Conservation (phyloP, 2,888 invertebrate genomes). For the Blastobasis lacticolella region DNA sequence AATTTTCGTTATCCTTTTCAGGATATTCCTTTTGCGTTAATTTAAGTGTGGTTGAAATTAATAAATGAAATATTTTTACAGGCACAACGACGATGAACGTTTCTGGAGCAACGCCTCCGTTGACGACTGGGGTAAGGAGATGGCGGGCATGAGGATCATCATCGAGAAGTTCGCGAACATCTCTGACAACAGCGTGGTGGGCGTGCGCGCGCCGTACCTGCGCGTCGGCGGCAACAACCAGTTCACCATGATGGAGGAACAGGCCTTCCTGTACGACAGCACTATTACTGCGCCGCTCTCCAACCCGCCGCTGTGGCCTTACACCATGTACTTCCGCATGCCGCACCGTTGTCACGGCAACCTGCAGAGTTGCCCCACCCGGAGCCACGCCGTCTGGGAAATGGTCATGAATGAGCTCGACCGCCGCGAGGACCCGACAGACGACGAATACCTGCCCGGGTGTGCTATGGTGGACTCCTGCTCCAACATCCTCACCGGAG, state of each 20-base stretch:
- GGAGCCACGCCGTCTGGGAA: constrained; percentile 96
- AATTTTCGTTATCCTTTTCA: too few species aligned
- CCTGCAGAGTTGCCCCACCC: constrained; percentile 91
- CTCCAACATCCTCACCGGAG: constrained; percentile 92
- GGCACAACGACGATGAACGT: constrained; percentile 92
- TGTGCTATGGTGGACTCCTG: constrained; percentile 97
- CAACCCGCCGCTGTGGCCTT: constrained; percentile 96
- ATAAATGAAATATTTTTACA: constrained; percentile 31
- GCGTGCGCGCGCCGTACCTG: constrained; percentile 91
- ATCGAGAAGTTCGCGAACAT: constrained; percentile 92
- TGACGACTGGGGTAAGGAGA: constrained; percentile 95
- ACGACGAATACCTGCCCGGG: constrained; percentile 91
- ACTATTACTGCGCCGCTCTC: constrained; percentile 94
- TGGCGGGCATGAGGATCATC: constrained; percentile 95
- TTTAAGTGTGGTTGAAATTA: background rate
- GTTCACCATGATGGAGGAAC: constrained; percentile 98
- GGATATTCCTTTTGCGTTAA: background rate
- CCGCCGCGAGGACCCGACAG: constrained; percentile 90
- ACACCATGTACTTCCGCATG: constrained; percentile 98
- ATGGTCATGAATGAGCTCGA: constrained; percentile 97
- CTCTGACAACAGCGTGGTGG: constrained; percentile 92
- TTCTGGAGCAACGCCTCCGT: constrained; percentile 96
- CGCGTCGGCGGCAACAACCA: constrained; percentile 96
- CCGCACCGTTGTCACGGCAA: constrained; percentile 95
- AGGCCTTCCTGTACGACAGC: constrained; percentile 95